Base-by-base conservation (phyloP, 2,797 vertebrate species). In the Alcedo quadribrachys region DNA sequence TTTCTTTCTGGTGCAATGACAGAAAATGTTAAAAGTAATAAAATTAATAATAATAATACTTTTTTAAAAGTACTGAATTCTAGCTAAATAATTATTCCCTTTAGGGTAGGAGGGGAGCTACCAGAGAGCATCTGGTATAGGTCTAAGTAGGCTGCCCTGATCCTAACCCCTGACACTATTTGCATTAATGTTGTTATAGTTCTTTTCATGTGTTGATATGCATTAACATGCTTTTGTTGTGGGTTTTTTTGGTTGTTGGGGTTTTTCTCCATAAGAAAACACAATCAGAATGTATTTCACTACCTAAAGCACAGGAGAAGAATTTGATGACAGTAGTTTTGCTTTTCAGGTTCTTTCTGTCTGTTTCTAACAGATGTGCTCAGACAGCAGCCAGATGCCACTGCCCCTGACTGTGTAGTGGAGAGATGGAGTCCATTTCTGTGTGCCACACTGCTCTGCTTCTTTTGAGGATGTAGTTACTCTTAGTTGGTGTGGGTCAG, bases 191-290 rank as follows among this genome's bases (percentile, higher is more conserved):
- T 58, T 62, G 28, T 25, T 6, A 16, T 6, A 19, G 13, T 62
- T 67, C 5, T 81, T 87, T 81, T 54, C 30, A 51, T 43, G 5
- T 75, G 30, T 67, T 21, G 53, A 6, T 16, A 75, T n/a, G 7
- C 24, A 54, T 18, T 55, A 15, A 9, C 16, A 13, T 54, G 15
- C 1, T 24, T 12, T 24, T 18, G 43, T 27, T 50, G 24, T 48
- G 46, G 8, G 8, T 15, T 50, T 45, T 10, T 5, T 37, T 37
- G 37, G 37, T 37, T 37, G 37, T 15, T 40, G 37, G n/a, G 19
- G 35, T 53, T 2, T 0, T 28, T 6, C 0, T 6, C 8, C 7
- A 2, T 25, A 73, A 58, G 7, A 82, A 78, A 66, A 35, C 37
- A 6, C 4, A 35, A 30, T 73, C 30, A 53, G 32, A 69, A 65